Percentiles rank a stretch among this genome's conserved stretches.
These are phyloP conservation scores for Macropodus opercularis DNA, from an alignment of 2,797 vertebrate genomes.

Conservation along the genomic window DNA sequence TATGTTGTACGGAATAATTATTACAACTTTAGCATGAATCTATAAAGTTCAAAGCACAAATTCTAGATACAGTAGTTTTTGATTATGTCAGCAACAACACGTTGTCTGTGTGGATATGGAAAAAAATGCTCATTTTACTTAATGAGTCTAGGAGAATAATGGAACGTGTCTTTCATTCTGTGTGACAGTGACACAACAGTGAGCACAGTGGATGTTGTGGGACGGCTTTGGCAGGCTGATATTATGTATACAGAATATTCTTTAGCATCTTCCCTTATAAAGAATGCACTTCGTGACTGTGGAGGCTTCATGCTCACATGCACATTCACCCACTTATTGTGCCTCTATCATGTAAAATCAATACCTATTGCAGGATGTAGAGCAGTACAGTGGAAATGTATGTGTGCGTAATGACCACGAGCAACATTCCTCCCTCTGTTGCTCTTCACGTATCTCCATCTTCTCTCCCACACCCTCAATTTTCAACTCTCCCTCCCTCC, in stretches of 20 bases:
- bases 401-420: constrained; percentile 25
- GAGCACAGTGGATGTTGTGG: constrained; percentile 4
- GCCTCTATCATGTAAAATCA: constrained; percentile 39
- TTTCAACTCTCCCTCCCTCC: constrained; percentile 35
- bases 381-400: constrained; percentile 31
- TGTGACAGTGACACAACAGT: neutral
- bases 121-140: no score
- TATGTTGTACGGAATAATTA: no score
- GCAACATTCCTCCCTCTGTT: constrained; percentile 50
- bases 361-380: constrained; percentile 30
- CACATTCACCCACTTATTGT: constrained; percentile 17
- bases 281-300: constrained; percentile 3
- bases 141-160: neutral
- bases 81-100: neutral
- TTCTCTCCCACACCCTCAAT: constrained; percentile 48
- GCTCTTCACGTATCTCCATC: constrained; percentile 40
- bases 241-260: constrained; percentile 2
- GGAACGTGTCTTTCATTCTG: neutral
- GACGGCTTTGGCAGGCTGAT: constrained; percentile 4
- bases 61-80: neutral
- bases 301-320: constrained; percentile 27
- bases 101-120: constrained; percentile 12
- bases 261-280: neutral
- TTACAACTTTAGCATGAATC: no score
- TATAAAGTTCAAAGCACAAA: neutral